phyloP scores from a whole-genome alignment of 2,113 vertebrate genomes.

The Tachuris rubrigastra region DNA sequence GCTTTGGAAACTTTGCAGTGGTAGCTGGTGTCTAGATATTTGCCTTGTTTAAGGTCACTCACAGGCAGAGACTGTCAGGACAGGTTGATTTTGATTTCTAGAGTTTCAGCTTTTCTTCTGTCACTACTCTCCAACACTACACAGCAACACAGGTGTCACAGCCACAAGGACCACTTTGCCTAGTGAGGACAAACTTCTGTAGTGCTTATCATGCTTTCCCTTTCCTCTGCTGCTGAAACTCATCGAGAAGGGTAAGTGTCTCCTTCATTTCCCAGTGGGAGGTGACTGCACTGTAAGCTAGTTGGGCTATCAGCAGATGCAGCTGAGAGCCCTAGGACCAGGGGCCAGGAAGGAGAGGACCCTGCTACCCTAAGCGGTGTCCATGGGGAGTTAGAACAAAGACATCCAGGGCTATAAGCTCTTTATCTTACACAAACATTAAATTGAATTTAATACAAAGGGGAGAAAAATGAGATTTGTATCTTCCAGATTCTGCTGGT shows the following conservation, averaged over 20 bases:
- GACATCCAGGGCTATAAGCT: background rate
- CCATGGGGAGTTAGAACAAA: background rate
- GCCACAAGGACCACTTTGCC: background rate
- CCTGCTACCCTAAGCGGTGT: background rate
- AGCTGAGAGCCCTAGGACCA: background rate
- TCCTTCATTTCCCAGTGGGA: background rate
- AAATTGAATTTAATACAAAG: slow-evolving; percentile 26
- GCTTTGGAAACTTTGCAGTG: background rate
- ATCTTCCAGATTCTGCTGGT: slow-evolving; percentile 26
- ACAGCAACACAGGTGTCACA: background rate
- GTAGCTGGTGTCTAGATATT: background rate
- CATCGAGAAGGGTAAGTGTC: background rate
- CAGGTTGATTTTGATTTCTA: background rate
- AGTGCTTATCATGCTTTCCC: background rate
- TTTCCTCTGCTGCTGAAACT: background rate
- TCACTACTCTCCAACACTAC: background rate
- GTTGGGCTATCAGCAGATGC: background rate
- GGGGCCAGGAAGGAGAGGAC: background rate
- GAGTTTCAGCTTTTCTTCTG: background rate
- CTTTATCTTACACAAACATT: slow-evolving; percentile 26
- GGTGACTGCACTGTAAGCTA: background rate
- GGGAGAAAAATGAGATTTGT: background rate
- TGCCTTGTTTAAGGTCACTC: background rate
- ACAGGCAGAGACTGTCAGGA: background rate
- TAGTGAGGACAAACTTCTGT: background rate